phyloP scores from a whole-genome alignment of 2,888 invertebrate species.

The Dioctria rufipes region DNA sequence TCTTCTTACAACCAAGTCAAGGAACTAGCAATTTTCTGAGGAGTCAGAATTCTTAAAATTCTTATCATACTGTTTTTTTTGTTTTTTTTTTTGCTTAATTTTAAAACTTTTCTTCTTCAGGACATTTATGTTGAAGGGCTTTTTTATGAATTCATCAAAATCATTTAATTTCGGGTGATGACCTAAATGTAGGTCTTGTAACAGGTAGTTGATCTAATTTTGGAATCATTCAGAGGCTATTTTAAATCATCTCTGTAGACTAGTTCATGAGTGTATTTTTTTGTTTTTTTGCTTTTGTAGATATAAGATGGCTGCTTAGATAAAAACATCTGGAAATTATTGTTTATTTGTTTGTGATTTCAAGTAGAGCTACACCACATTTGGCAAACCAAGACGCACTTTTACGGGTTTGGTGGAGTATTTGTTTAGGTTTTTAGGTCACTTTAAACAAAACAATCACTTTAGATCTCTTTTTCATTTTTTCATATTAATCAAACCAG shows the following conservation, averaged over 20 bases:
- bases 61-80: not conserved
- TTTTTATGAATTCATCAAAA: not conserved
- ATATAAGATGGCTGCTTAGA: not conserved
- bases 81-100: not conserved
- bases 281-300: conserved; percentile 23
- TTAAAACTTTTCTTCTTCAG: not conserved
- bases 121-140: not conserved
- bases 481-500: not conserved
- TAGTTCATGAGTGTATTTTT: conserved; percentile 1
- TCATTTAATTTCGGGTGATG: conserved; percentile 30
- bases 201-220: conserved; percentile 58
- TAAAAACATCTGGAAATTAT: conserved; percentile 35
- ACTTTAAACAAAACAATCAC: not conserved
- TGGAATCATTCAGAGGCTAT: conserved; percentile 31
- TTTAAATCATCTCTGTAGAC: not conserved
- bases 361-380: too few relatives aligned
- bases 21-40: conserved; percentile 38
- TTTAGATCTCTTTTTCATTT: not conserved
- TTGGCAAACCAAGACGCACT: too few relatives aligned
- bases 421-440: too few relatives aligned
- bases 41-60: conserved; percentile 22
- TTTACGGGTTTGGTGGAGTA: too few relatives aligned
- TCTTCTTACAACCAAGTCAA: conserved; percentile 29
- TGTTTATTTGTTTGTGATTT: conserved; percentile 10
- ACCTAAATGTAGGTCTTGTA: conserved; percentile 34